phyloP scores from a whole-genome alignment of 2,113 vertebrate genomes.

The Cygnus atratus region DNA sequence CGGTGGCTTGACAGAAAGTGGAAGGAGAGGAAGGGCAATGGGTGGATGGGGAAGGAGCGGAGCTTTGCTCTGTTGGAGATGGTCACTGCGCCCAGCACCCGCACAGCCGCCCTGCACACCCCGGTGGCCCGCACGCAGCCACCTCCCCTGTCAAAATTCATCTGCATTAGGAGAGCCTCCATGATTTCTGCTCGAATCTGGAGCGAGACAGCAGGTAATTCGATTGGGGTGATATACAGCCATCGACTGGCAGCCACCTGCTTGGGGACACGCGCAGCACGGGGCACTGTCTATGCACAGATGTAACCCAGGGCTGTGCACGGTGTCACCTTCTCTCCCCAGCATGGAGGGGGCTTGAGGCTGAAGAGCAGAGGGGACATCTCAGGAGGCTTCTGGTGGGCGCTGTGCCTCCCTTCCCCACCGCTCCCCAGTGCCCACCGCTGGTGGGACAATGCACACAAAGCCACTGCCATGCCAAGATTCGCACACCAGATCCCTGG shows the following conservation, averaged over 20 bases:
- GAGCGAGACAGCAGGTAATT: background rate
- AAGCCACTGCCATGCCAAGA: background rate
- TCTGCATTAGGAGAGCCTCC: background rate
- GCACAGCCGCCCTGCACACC: background rate
- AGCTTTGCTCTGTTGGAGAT: background rate
- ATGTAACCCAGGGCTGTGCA: background rate
- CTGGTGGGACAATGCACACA: accelerated
- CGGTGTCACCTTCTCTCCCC: background rate
- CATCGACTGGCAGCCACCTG: background rate
- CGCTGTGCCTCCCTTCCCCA: background rate
- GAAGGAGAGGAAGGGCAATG: background rate
- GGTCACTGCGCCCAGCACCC: background rate
- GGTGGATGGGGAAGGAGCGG: background rate
- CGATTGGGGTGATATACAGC: background rate
- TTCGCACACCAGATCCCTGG: background rate
- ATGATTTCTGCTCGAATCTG: background rate
- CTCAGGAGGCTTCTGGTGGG: too few species aligned
- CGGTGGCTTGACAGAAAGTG: background rate
- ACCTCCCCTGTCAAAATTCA: background rate
- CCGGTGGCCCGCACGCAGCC: background rate
- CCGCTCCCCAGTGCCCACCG: background rate
- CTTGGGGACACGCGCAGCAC: background rate
- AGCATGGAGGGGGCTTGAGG: background rate
- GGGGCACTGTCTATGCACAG: background rate
- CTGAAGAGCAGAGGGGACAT: background rate